Percentiles rank a stretch among this genome's conserved stretches.
Evolutionary conservation across 53 echinoderm and acorn worm genomes (phyloP).

Genomic region (Astropecten irregularis): DNA sequence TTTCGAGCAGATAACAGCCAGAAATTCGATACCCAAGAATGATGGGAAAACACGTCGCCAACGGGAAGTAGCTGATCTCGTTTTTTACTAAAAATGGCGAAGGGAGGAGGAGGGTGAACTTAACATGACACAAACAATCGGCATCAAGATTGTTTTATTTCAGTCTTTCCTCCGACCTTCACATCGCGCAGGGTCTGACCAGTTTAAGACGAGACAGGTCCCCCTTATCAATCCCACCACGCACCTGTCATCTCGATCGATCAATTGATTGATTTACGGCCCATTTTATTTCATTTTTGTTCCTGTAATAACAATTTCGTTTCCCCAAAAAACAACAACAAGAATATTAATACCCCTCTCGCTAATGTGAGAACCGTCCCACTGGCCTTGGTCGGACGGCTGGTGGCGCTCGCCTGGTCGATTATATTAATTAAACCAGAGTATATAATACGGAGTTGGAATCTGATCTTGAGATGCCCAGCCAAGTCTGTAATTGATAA

Average conservation of each 20-base stretch:
- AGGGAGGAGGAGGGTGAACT: too few species aligned
- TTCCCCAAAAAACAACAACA: neutral
- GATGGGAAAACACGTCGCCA: too few species aligned
- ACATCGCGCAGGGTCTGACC: neutral
- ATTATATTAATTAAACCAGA: neutral
- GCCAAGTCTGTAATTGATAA: neutral
- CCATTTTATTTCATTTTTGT: too few species aligned
- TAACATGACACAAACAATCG: slow-evolving; percentile 42
- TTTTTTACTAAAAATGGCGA: too few species aligned
- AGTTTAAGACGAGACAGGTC: neutral
- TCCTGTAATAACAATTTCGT: neutral
- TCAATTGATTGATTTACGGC: slow-evolving; percentile 44
- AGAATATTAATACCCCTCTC: neutral
- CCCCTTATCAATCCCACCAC: neutral
- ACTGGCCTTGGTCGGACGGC: neutral
- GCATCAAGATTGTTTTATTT: slow-evolving; percentile 1
- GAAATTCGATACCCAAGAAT: neutral
- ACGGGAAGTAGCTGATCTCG: too few species aligned
- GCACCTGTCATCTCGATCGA: slow-evolving; percentile 40
- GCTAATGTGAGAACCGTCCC: slow-evolving; percentile 33
- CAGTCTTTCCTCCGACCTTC: too few species aligned
- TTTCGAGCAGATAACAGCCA: too few species aligned
- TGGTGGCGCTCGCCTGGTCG: neutral
- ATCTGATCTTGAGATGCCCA: neutral
- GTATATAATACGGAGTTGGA: neutral